phyloP scores from a whole-genome alignment of 2,113 vertebrate species.

The Caloenas nicobarica region DNA sequence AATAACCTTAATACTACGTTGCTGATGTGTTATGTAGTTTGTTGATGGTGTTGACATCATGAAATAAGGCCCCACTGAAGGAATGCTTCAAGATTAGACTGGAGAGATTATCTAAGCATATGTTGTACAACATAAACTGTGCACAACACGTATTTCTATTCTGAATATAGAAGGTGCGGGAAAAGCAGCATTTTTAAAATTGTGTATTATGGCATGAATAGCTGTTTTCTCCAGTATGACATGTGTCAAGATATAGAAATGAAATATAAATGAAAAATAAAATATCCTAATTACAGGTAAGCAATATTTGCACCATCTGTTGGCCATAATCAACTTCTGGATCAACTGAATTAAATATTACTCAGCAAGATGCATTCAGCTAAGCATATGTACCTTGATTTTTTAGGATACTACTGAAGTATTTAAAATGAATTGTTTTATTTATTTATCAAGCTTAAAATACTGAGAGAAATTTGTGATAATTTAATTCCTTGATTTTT shows the following conservation, averaged over 20 bases:
- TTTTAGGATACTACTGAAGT: neutral
- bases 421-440: neutral
- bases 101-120: slow-evolving; percentile 35
- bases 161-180: neutral
- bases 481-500: neutral
- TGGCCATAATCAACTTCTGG: neutral
- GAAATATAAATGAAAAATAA: neutral
- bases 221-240: neutral
- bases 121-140: neutral
- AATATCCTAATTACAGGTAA: neutral
- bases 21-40: slow-evolving; percentile 5
- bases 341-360: neutral
- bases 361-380: neutral
- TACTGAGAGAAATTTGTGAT: neutral
- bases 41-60: slow-evolving; percentile 27
- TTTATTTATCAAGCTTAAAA: neutral
- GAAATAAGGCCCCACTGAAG: slow-evolving; percentile 19
- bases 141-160: neutral
- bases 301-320: neutral
- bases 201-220: neutral
- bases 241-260: neutral
- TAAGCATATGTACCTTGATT: neutral
- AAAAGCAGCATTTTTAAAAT: neutral
- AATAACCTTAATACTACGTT: slow-evolving; percentile 47
- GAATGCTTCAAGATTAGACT: slow-evolving; percentile 30